phyloP scores from a whole-genome alignment of 2,888 invertebrate species.

The Diaperis boleti region DNA sequence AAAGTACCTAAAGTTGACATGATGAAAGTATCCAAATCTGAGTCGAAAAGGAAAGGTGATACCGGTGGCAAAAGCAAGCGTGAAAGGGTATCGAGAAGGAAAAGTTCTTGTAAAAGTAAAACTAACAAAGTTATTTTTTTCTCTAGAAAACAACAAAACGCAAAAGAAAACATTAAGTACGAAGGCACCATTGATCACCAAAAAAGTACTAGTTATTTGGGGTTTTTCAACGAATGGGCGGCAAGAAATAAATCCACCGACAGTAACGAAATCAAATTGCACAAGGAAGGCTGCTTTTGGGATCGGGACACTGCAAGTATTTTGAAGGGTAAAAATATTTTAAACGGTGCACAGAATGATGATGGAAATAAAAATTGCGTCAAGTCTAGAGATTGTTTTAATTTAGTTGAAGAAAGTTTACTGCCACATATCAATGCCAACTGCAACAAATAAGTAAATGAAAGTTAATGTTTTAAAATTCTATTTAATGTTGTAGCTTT shows the following conservation, averaged over 20 bases:
- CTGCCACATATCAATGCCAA: conserved; percentile 40
- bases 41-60: conserved; percentile 47
- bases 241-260: conserved; percentile 43
- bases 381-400: conserved; percentile 30
- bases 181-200: conserved; percentile 38
- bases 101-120: conserved; percentile 50
- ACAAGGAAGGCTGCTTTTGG: conserved; percentile 61
- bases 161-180: conserved; percentile 56
- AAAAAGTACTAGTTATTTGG: conserved; percentile 48
- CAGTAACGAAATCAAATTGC: background rate
- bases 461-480: conserved; percentile 16
- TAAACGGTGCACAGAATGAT: conserved; percentile 44
- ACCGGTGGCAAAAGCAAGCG: conserved; percentile 44
- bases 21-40: conserved; percentile 43
- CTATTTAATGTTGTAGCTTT: conserved; percentile 28
- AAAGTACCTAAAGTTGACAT: conserved; percentile 56
- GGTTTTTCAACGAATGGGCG: conserved; percentile 52
- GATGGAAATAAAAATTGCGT: conserved; percentile 52
- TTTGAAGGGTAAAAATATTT: conserved; percentile 57
- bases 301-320: conserved; percentile 72
- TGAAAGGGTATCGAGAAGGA: conserved; percentile 59
- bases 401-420: conserved; percentile 27
- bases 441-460: conserved; percentile 15
- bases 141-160: conserved; percentile 60
- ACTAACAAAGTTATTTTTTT: conserved; percentile 58